Base-by-base conservation (phyloP, 2,888 invertebrate genomes). In the Clepsis dumicolana region DNA sequence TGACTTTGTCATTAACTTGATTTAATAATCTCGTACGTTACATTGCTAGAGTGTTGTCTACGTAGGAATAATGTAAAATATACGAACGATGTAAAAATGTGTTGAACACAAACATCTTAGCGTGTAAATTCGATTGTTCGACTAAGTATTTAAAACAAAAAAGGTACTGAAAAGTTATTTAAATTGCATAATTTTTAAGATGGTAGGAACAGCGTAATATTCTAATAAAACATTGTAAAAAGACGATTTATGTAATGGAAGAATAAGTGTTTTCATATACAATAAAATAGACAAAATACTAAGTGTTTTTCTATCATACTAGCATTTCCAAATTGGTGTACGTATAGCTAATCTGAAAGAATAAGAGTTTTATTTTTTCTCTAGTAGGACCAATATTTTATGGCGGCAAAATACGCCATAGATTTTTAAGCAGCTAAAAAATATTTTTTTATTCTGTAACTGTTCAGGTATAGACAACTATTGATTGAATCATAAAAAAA, bases 211-310 rank as follows among this genome's bases (percentile, higher is more conserved):
- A 82, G 77, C 76, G 77, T 78, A 77, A 75, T 80, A 75, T 74
- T 79, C 76, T 78, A 76, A 71, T 71, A 70, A 67, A 74, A 74
- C 70, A 72, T 71, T 79, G 72, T 79, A 79, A 76, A 78, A 73
- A 76, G 74, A 77, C 74, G 76, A 78, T 79, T 80, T 78, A 78
- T 81, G 73, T 80, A 80, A 72, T 67, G 68, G 57, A 76, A 75
- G 21, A 80, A 83, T 86, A 81, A 80, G 85, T 87, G 89, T 90
- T 89, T 90, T 88, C 88, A 88, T 90, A 86, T 85, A 87, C 85
- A 84, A 81, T 78, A 71, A 72, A 80, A 79, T 73, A 75, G 74
- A 76, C 77, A 81, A 80, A 70, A 73, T 73, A 88, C 79, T 84
- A 79, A 87, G 88, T 90, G 89, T 88, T 88, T 87, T 81, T 83